Conservation (phyloP, 2,888 invertebrate genomes). For the Lypha dubia region DNA sequence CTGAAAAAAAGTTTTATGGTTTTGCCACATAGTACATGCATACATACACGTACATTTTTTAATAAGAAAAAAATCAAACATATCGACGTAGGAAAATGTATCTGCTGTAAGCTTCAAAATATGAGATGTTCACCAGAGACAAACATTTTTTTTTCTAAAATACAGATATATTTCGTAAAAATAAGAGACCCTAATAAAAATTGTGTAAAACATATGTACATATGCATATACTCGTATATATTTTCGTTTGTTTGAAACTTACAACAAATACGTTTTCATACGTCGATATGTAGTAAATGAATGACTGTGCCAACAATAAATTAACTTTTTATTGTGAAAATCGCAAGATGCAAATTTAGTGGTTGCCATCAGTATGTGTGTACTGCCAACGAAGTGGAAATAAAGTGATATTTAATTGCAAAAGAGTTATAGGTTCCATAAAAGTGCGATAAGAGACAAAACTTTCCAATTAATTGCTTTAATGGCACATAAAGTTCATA, state of each 20-base stretch:
- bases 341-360: conserved; percentile 52
- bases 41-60: too few species aligned
- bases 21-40: conserved; percentile 28
- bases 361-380: conserved; percentile 19
- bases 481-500: background rate
- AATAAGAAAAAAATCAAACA: conserved; percentile 41
- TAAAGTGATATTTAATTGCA: conserved; percentile 9
- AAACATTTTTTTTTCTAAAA: too few species aligned
- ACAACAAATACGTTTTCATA: too few species aligned
- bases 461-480: conserved; percentile 31
- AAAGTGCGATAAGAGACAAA: conserved; percentile 20
- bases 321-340: conserved; percentile 50
- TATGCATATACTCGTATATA: too few species aligned
- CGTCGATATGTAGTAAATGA: too few species aligned
- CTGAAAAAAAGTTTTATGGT: conserved; percentile 53
- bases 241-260: too few species aligned
- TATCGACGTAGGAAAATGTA: too few species aligned
- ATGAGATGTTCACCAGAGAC: too few species aligned
- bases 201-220: too few species aligned
- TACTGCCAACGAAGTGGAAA: conserved; percentile 37
- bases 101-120: too few species aligned
- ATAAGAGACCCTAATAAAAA: too few species aligned
- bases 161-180: too few species aligned
- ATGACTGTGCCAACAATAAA: conserved; percentile 42
- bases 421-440: background rate